Conservation (phyloP, 2,797 vertebrate genomes). For the Poliocrania exsul region DNA sequence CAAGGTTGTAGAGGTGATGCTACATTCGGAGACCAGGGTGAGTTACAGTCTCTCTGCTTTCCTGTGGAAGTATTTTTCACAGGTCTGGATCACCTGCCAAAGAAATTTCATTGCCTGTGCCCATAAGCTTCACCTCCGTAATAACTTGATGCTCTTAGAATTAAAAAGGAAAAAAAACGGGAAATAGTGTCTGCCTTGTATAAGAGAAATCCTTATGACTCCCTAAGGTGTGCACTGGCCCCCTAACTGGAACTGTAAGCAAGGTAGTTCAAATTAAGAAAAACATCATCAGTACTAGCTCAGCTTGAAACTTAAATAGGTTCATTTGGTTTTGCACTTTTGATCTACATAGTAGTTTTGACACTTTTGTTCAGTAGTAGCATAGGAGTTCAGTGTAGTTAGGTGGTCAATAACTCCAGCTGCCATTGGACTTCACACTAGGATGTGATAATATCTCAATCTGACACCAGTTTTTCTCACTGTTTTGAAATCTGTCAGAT, state of each 20-base stretch:
- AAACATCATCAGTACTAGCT: not conserved
- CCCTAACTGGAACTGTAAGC: not conserved
- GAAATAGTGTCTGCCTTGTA: not conserved
- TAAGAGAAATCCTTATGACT: not conserved
- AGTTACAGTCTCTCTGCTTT: not conserved
- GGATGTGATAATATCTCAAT: slow-evolving; percentile 48
- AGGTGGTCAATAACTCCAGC: slow-evolving; percentile 63
- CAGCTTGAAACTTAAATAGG: not conserved
- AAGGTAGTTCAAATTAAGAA: not conserved
- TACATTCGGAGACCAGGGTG: not conserved
- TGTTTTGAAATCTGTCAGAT: slow-evolving; percentile 67
- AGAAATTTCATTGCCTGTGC: not conserved
- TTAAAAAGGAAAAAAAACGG: too few relatives aligned
- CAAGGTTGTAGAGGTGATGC: not conserved
- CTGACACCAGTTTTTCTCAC: slow-evolving; percentile 54
- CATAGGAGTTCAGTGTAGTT: not conserved
- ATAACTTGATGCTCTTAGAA: not conserved
- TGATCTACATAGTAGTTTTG: not conserved
- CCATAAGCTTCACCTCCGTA: not conserved
- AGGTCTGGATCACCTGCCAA: not conserved
- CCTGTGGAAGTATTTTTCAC: not conserved
- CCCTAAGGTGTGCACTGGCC: not conserved
- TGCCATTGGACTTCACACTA: slow-evolving; percentile 38
- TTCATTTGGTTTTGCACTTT: not conserved
- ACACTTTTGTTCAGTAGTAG: not conserved